These are phyloP conservation scores for Brachionus paranguensis DNA, from an alignment of 1,140 invertebrate species.

Conservation along the genomic window DNA sequence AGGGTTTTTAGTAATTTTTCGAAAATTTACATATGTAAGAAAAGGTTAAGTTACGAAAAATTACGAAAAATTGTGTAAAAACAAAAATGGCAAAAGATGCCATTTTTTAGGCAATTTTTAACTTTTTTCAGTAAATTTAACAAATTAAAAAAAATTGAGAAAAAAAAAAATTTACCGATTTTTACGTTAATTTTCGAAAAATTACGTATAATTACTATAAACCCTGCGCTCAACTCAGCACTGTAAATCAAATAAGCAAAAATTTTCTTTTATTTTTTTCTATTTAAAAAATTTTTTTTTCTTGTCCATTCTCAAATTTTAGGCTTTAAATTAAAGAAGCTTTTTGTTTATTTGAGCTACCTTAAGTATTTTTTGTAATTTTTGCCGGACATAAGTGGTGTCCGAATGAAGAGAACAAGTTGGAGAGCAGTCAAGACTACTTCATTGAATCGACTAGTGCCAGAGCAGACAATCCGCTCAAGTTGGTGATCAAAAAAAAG, in stretches of 20 bases:
- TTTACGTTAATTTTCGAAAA: too few species aligned
- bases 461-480: neutral
- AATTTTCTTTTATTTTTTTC: constrained; percentile 7
- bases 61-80: too few species aligned
- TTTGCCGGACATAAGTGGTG: neutral
- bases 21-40: too few species aligned
- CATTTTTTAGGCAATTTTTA: too few species aligned
- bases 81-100: too few species aligned
- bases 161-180: too few species aligned
- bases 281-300: neutral
- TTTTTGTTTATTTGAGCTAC: constrained; percentile 25
- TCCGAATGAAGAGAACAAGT: neutral
- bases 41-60: too few species aligned
- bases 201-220: too few species aligned
- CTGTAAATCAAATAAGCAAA: constrained; percentile 14
- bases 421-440: neutral
- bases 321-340: neutral
- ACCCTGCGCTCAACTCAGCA: too few species aligned
- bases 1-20: too few species aligned
- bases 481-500: constrained; percentile 3
- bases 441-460: neutral
- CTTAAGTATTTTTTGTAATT: neutral
- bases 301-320: neutral
- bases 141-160: too few species aligned
- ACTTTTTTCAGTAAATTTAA: too few species aligned